These are phyloP conservation scores for Apamea crenata DNA, from an alignment of 2,888 invertebrate genomes.

Conservation along the genomic window DNA sequence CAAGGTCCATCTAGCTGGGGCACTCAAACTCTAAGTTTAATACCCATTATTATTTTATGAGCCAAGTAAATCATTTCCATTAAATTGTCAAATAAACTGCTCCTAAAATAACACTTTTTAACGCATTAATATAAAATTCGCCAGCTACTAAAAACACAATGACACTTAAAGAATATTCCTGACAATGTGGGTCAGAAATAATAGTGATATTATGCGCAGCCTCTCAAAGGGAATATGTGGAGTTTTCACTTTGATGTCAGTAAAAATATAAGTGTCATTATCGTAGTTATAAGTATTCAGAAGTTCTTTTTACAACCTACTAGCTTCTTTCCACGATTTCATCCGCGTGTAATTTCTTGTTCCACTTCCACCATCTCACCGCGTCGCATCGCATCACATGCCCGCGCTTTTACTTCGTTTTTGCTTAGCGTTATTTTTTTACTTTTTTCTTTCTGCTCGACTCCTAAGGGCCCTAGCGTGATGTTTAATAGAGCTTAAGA, in stretches of 20 bases:
- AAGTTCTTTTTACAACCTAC: neutral
- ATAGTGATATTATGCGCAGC: constrained; percentile 64
- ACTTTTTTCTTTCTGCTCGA: no score
- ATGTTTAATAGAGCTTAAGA: no score
- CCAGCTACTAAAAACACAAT: constrained; percentile 35
- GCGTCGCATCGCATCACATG: no score
- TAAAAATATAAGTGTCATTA: constrained; percentile 53
- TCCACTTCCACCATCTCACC: no score
- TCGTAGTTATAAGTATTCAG: neutral
- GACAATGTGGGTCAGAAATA: constrained; percentile 52
- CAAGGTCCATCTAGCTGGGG: neutral
- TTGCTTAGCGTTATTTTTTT: no score
- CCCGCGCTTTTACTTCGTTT: no score
- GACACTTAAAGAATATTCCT: constrained; percentile 39
- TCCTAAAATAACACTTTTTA: neutral
- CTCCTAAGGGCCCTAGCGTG: no score
- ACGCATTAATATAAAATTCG: constrained; percentile 30
- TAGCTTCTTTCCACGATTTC: neutral
- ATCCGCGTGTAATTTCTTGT: no score
- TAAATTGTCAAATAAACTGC: neutral
- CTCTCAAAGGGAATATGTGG: constrained; percentile 43
- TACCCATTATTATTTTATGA: neutral
- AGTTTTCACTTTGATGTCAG: constrained; percentile 58
- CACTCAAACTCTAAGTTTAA: neutral
- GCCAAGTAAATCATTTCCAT: neutral